Evolutionary conservation across 2,888 invertebrate genomes (phyloP).

Genomic region (Caprella mutica): DNA sequence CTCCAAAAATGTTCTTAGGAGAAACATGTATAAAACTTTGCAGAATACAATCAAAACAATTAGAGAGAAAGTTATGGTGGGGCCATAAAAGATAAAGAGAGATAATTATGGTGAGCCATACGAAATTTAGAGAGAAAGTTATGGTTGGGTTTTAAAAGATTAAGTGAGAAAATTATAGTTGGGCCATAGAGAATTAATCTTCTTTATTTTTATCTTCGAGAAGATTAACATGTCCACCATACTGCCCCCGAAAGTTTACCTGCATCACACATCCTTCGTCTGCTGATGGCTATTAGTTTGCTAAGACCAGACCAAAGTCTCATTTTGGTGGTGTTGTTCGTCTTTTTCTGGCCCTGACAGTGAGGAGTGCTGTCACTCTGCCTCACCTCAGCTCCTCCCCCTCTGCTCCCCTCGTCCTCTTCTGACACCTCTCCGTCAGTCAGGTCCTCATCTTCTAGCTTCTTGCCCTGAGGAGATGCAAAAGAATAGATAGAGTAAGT

Average conservation of each 20-base stretch:
- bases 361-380: neutral
- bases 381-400: slow-evolving; percentile 37
- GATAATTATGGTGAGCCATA: no score
- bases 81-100: no score
- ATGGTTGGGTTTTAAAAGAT: no score
- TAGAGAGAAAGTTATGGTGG: no score
- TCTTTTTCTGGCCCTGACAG: slow-evolving; percentile 5
- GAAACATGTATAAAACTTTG: no score
- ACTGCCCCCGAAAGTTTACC: neutral
- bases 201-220: neutral
- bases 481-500: no score
- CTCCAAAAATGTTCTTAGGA: no score
- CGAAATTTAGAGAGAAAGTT: no score
- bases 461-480: slow-evolving; percentile 43
- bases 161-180: no score
- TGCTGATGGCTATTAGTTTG: slow-evolving; percentile 42
- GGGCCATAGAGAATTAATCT: no score
- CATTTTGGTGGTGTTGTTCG: slow-evolving; percentile 35
- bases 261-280: slow-evolving; percentile 38
- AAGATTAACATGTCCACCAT: neutral
- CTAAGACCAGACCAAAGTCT: slow-evolving; percentile 44
- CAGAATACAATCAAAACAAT: no score
- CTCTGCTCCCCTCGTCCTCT: slow-evolving; percentile 48
- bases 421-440: slow-evolving; percentile 48
- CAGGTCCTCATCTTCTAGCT: slow-evolving; percentile 40